Evolutionary conservation across 2,888 invertebrate species (phyloP).

Genomic region (Dicyrtoma fusca): DNA sequence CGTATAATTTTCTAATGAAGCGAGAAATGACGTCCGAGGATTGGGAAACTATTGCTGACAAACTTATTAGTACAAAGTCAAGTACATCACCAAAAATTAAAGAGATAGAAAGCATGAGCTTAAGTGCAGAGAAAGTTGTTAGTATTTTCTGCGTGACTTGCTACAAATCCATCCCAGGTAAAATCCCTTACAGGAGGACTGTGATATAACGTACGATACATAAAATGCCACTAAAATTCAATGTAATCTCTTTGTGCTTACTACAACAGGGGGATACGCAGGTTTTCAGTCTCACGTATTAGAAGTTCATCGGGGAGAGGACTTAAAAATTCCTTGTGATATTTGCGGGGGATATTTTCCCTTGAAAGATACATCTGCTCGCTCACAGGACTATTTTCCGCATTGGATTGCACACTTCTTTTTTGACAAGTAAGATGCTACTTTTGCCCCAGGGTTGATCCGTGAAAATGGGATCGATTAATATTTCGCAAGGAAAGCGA

Average conservation of each 20-base stretch:
- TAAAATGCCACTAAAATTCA: too few species aligned
- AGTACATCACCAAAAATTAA: constrained; percentile 34
- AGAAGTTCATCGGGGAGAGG: constrained; percentile 3
- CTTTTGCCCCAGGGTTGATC: too few species aligned
- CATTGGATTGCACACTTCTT: constrained; percentile 35
- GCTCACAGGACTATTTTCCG: constrained; percentile 23
- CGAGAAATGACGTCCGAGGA: constrained; percentile 26
- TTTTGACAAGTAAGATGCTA: constrained; percentile 35
- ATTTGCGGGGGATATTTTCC: constrained; percentile 35
- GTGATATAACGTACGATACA: too few species aligned
- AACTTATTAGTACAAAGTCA: constrained; percentile 25
- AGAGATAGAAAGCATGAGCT: constrained; percentile 28
- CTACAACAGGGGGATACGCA: constrained; percentile 25
- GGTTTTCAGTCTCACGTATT: constrained; percentile 20
- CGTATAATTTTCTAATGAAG: constrained; percentile 23
- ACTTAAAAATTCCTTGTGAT: constrained; percentile 30
- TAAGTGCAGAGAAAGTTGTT: constrained; percentile 17
- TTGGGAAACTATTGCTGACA: constrained; percentile 30
- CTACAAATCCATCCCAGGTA: constrained; percentile 30
- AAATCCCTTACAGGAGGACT: too few species aligned
- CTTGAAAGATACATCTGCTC: constrained; percentile 30
- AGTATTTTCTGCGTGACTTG: constrained; percentile 35
- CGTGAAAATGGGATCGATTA: too few species aligned
- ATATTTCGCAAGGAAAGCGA: too few species aligned
- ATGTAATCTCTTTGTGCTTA: too few species aligned